These are phyloP conservation scores for Bovichtus diacanthus DNA, from an alignment of 2,797 vertebrate species.

Conservation along the genomic window DNA sequence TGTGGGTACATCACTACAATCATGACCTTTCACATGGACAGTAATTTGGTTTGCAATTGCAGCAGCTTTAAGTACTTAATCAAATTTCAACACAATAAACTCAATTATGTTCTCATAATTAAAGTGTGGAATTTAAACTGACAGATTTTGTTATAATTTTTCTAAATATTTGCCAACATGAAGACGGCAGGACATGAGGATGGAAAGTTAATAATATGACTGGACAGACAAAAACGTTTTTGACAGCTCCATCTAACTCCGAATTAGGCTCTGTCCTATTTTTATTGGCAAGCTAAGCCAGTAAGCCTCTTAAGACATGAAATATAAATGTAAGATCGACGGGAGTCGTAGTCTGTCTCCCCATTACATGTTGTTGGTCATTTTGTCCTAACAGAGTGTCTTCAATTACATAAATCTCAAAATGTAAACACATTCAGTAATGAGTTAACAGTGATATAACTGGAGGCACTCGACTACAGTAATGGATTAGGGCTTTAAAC, in stretches of 20 bases:
- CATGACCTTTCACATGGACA: neutral
- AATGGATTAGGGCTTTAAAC: slow-evolving; percentile 67
- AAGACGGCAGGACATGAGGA: neutral
- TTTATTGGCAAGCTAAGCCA: slow-evolving; percentile 18
- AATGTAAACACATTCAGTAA: slow-evolving; percentile 63
- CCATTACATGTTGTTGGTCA: slow-evolving; percentile 21
- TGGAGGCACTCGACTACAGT: slow-evolving; percentile 40
- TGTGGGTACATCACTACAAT: neutral
- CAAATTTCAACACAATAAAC: neutral
- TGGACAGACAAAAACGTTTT: slow-evolving; percentile 8
- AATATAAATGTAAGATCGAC: slow-evolving; percentile 15
- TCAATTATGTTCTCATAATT: neutral
- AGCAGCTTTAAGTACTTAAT: slow-evolving; percentile 4
- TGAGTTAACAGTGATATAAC: slow-evolving; percentile 54
- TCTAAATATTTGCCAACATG: neutral
- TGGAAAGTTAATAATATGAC: neutral
- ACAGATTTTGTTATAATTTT: neutral
- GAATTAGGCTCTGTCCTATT: slow-evolving; percentile 18
- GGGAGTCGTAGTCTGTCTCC: neutral
- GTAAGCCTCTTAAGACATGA: slow-evolving; percentile 8
- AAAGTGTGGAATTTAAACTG: neutral
- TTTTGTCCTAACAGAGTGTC: slow-evolving; percentile 28
- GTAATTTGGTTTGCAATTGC: slow-evolving; percentile 2
- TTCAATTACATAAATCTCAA: slow-evolving; percentile 61
- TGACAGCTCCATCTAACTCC: slow-evolving; percentile 3